Evolutionary conservation across 2,888 invertebrate genomes (phyloP).

Genomic region (Drosophila percnosoma): DNA sequence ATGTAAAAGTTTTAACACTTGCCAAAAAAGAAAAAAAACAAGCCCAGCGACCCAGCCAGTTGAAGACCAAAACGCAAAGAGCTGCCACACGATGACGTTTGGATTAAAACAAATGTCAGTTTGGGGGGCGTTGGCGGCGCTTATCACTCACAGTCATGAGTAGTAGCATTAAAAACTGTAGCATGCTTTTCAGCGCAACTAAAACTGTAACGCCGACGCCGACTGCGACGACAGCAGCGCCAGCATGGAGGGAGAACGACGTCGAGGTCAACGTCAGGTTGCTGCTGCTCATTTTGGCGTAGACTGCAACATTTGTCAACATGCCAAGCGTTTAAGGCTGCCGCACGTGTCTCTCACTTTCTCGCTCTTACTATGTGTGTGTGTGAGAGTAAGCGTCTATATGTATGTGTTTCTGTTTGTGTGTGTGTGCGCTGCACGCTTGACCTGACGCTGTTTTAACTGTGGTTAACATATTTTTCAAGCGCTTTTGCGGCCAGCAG

Average conservation of each 20-base stretch:
- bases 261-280: conserved; percentile 66
- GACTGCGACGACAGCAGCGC: background rate
- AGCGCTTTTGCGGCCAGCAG: conserved; percentile 78
- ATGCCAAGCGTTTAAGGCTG: conserved; percentile 75
- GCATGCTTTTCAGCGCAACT: conserved; percentile 73
- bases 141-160: conserved; percentile 64
- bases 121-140: conserved; percentile 48
- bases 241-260: conserved; percentile 16
- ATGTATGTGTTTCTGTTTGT: conserved; percentile 19
- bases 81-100: conserved; percentile 68
- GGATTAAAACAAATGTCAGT: conserved; percentile 78
- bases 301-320: conserved; percentile 79
- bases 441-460: conserved; percentile 79
- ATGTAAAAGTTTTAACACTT: conserved; percentile 60
- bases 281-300: conserved; percentile 72
- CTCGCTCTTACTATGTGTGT: conserved; percentile 18
- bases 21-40: conserved; percentile 10
- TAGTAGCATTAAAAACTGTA: conserved; percentile 69
- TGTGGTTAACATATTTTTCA: conserved; percentile 80
- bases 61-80: conserved; percentile 34
- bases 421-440: conserved; percentile 62
- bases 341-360: conserved; percentile 43
- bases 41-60: background rate
- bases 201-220: conserved; percentile 55
- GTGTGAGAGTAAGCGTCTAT: conserved; percentile 15